Evolutionary conservation across 2,113 vertebrate species (phyloP).

Genomic region (Fregata magnificens): DNA sequence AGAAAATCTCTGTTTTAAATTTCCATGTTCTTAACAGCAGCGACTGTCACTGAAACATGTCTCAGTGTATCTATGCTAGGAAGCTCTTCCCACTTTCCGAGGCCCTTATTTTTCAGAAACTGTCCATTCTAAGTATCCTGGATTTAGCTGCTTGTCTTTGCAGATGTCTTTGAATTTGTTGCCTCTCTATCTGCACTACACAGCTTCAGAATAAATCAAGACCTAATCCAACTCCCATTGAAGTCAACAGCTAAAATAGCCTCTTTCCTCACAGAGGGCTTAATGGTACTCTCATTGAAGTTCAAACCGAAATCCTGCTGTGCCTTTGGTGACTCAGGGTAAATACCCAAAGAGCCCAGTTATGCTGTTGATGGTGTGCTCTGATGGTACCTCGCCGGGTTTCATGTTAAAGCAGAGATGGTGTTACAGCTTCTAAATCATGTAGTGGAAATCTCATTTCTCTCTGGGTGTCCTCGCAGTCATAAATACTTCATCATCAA

Average conservation of each 20-base stretch:
- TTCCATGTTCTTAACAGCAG: not conserved
- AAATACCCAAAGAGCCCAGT: not conserved
- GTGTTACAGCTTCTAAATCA: not conserved
- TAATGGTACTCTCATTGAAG: not conserved
- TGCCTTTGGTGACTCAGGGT: not conserved
- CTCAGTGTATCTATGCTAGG: not conserved
- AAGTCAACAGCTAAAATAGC: not conserved
- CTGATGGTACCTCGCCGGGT: fast-evolving
- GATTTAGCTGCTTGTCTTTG: not conserved
- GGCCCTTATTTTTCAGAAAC: not conserved
- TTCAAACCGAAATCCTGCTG: not conserved
- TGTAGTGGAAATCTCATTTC: not conserved
- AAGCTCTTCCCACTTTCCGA: not conserved
- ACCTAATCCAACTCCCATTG: not conserved
- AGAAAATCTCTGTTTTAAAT: not conserved
- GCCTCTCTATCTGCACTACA: not conserved
- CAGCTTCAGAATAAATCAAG: not conserved
- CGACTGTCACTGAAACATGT: not conserved
- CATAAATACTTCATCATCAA: not conserved
- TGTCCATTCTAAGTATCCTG: not conserved
- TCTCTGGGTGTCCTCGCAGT: not conserved
- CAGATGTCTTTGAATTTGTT: not conserved
- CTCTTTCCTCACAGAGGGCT: not conserved
- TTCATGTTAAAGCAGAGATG: not conserved
- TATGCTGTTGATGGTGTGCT: not conserved